These are phyloP conservation scores for Drosophila mettleri DNA, from an alignment of 2,888 invertebrate species.

Conservation along the genomic window DNA sequence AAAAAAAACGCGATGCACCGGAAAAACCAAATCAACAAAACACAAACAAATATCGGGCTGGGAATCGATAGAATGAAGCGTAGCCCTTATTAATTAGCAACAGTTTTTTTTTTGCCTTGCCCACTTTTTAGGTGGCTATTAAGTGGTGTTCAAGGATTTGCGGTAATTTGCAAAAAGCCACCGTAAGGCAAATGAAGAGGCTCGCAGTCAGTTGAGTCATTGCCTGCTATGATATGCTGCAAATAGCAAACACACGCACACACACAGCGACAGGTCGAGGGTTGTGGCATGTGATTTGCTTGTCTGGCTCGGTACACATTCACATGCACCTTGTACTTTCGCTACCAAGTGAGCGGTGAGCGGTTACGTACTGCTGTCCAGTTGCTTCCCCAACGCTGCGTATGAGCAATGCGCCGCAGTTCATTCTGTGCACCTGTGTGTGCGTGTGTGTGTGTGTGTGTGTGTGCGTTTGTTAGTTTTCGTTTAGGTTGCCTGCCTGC, in stretches of 20 bases:
- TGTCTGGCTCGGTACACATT: slow-evolving; percentile 55
- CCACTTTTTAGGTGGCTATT: slow-evolving; percentile 37
- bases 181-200: slow-evolving; percentile 20
- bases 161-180: slow-evolving; percentile 45
- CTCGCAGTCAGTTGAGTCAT: slow-evolving; percentile 5
- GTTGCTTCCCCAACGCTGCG: slow-evolving; percentile 66
- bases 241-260: slow-evolving; percentile 56
- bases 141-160: slow-evolving; percentile 41
- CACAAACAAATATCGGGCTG: slow-evolving; percentile 16
- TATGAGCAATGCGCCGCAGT: slow-evolving; percentile 68
- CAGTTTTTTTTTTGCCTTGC: slow-evolving; percentile 14
- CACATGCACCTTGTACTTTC: slow-evolving; percentile 37
- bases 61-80: slow-evolving; percentile 45
- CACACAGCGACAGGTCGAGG: slow-evolving; percentile 32
- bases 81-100: slow-evolving; percentile 63
- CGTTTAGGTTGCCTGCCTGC: slow-evolving; percentile 41
- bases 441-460: slow-evolving; percentile 18
- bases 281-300: slow-evolving; percentile 71
- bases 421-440: slow-evolving; percentile 32
- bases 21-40: background rate
- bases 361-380: slow-evolving; percentile 37
- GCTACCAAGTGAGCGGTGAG: slow-evolving; percentile 19
- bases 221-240: slow-evolving; percentile 67
- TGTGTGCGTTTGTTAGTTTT: slow-evolving; percentile 13
- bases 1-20: slow-evolving; percentile 2